Evolutionary conservation across 1,140 invertebrate genomes (phyloP), one percentile per base, ranked within the genome.

Genomic region (Camponotus pennsylvanicus): DNA sequence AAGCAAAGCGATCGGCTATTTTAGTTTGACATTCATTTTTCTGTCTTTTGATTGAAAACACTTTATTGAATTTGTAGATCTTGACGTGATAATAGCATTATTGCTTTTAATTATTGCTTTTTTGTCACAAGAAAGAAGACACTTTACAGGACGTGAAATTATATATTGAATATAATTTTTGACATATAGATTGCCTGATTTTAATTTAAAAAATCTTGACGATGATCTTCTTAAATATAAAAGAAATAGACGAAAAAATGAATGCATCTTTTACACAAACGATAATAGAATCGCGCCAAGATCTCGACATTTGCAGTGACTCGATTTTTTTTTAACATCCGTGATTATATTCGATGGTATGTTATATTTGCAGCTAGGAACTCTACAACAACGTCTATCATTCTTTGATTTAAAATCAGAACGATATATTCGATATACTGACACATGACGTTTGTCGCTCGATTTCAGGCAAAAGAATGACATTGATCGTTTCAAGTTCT

Each of bases 1-100:
- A 78, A 77, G 55, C 49, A 70, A 89, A 75, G 77, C 80, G 71
- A 90, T 55, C 3, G 15, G 61, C 63, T 66, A 34, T 76, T 84
- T 71, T 21, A 71, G 27, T 66, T 79, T 77, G 42, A 52, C 34
- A 32, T 87, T 64, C 13, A 49, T 61, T 75, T 79, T 85, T 57
- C 52, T 55, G 61, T 2, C 37, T 15, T 55, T 77, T 73, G 21
- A 34, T 27, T 34, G 34, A 15, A 59, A 27, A 27, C 27, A 27
- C 27, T 21, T 57, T 34, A 45, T 57, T 42, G 37, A 59, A 49
- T 61, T n/a, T 7, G 40, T 21, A 75, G 52, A 40, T 73, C 27
- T 37, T 49, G 69, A 83, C 32, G 67, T 11, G 40, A 59, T 71
- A 11, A 18, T 75, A 27, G 3, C n/a, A 40, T 52, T 67, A 79